Percentiles rank a stretch among this genome's conserved stretches.
Conservation (phyloP, 2,888 invertebrate species). For the Lutraria lutraria region DNA sequence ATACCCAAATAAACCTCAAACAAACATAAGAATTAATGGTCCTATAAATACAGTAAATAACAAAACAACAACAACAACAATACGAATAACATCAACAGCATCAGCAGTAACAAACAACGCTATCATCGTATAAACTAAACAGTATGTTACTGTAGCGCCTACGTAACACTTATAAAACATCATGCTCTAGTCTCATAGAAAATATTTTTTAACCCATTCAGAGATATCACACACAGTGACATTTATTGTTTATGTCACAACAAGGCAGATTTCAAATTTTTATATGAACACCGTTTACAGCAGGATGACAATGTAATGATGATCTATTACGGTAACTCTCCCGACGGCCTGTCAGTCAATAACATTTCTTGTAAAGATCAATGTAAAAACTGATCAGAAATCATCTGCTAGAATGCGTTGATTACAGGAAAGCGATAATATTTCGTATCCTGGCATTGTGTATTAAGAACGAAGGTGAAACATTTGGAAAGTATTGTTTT, state of each 20-base stretch:
- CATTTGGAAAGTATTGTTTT: constrained; percentile 35
- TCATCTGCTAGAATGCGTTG: neutral
- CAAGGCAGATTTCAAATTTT: neutral
- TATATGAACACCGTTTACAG: neutral
- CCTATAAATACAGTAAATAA: no score
- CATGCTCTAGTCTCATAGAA: no score
- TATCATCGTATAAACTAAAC: no score
- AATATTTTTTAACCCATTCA: no score
- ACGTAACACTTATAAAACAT: no score
- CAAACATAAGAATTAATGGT: no score
- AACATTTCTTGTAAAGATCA: constrained; percentile 18
- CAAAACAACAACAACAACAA: no score
- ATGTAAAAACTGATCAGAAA: neutral
- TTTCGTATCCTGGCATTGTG: neutral
- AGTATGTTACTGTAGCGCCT: no score
- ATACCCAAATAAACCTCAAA: no score
- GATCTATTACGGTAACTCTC: neutral
- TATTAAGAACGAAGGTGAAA: neutral
- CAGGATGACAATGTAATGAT: constrained; percentile 21
- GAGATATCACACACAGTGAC: no score
- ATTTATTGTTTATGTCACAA: neutral
- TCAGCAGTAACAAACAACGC: no score
- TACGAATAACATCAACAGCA: no score
- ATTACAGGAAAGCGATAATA: constrained; percentile 21
- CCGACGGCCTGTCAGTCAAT: constrained; percentile 10